Evolutionary conservation across 1,140 invertebrate species (phyloP).

Genomic region (Forficula auricularia): DNA sequence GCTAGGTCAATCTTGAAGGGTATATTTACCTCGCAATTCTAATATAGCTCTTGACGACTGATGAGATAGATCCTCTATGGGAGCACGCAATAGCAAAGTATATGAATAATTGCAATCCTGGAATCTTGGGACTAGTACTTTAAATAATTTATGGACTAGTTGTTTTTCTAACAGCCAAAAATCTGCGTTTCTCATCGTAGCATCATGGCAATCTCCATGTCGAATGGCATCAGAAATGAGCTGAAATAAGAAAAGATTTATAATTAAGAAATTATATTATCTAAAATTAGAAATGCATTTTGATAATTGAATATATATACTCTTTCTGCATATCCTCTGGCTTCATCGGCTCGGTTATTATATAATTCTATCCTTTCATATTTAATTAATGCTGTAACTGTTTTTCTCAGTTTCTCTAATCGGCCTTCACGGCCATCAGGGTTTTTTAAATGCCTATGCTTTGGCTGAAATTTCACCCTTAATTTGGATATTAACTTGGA

Average conservation of each 20-base stretch:
- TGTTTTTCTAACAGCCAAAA: constrained; percentile 82
- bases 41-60: constrained; percentile 41
- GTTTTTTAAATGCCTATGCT: constrained; percentile 41
- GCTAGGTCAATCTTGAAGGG: too few species aligned
- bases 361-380: constrained; percentile 76
- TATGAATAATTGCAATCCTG: constrained; percentile 47
- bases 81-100: constrained; percentile 54
- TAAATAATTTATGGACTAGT: constrained; percentile 79
- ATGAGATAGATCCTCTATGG: constrained; percentile 36
- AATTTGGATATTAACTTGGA: constrained; percentile 54
- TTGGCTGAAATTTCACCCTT: constrained; percentile 39
- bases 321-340: constrained; percentile 72
- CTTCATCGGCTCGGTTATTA: constrained; percentile 57
- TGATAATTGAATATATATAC: constrained; percentile 25
- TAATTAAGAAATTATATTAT: too few species aligned
- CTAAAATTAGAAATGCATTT: too few species aligned
- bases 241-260: constrained; percentile 34
- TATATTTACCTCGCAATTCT: constrained; percentile 47
- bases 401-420: constrained; percentile 54
- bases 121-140: constrained; percentile 73
- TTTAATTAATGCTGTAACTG: constrained; percentile 68
- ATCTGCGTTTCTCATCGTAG: constrained; percentile 77
- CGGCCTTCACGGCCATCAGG: constrained; percentile 55
- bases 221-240: constrained; percentile 75
- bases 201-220: constrained; percentile 62